Base-by-base conservation (phyloP, 2,888 invertebrate genomes). In the Eudasyphora cyanicolor region DNA sequence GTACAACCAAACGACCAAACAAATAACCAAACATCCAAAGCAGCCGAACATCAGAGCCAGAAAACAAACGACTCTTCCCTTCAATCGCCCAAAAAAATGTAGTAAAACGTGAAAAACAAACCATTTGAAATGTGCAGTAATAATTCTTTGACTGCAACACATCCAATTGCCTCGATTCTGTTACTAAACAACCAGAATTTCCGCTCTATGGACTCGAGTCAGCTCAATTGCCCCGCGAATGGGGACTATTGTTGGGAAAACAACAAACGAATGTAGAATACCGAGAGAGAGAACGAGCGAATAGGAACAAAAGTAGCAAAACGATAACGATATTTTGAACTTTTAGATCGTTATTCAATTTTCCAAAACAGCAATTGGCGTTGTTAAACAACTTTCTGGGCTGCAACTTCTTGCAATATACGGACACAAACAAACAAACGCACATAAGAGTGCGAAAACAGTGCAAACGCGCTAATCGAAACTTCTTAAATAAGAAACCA, bases 271-370 rank as follows among this genome's bases (percentile, higher is more conserved):
- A n/a, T n/a, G 10, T 12, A 21, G 0, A 42, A 12, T 29, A 60
- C 1, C 42, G 24, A 60, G 64, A 45, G 74, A 45, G 35, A 54
- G n/a, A 24, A 21, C 35, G 27, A 6, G 14, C 14, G 17, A 19
- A 64, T 38, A 1, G 76, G 57, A 73, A 67, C 32, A 71, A 12
- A 57, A 69, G 60, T 60, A 60, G 42, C 67, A 67, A 79, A 82
- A 62, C 17, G 19, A 64, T 57, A 45, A 54, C 27, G 35, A 71
- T 10, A 76, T 70, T 75, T 76, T 74, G 19, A 82, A 74, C 74
- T 74, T 79, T 38, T 29, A 21, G 64, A 79, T 73, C 69, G 62
- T 79, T 74, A 76, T 82, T 76, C 79, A 79, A 79, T 79, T 79
- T 79, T 45, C n/a, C 42, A 76, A 82, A 82, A 79, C 21, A 79